Evolutionary conservation across 2,888 invertebrate species (phyloP).

Genomic region (Drosophila picticornis): DNA sequence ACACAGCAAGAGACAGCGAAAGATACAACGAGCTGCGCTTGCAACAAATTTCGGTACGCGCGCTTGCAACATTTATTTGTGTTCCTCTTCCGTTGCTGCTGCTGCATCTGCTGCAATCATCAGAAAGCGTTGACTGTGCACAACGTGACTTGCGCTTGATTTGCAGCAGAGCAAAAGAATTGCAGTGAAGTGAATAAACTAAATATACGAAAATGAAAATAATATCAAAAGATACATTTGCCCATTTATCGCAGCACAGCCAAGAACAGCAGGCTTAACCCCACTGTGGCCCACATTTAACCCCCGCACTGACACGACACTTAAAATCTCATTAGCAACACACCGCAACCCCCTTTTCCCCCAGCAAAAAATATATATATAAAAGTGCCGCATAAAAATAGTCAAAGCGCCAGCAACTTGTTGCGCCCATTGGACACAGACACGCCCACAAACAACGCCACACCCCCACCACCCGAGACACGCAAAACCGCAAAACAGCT

Average conservation of each 20-base stretch:
- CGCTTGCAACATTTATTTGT: constrained; percentile 17
- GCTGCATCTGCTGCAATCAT: constrained; percentile 4
- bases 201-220: constrained; percentile 19
- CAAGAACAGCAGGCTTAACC: constrained; percentile 27
- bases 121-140: constrained; percentile 21
- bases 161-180: constrained; percentile 65
- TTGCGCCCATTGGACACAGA: constrained; percentile 50
- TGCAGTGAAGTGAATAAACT: constrained; percentile 42
- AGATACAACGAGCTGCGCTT: not conserved
- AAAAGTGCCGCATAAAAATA: constrained; percentile 1
- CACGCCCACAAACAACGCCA: constrained; percentile 14
- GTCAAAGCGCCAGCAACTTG: constrained; percentile 45
- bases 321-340: constrained; percentile 60
- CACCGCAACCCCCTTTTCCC: not conserved
- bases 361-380: not conserved
- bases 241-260: constrained; percentile 36
- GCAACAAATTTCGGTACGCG: constrained; percentile 1
- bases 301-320: constrained; percentile 22
- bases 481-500: constrained; percentile 47
- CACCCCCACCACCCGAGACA: constrained; percentile 3
- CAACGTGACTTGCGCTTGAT: constrained; percentile 70
- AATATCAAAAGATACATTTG: constrained; percentile 35
- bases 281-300: constrained; percentile 27
- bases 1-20: not conserved
- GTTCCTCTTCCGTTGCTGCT: not conserved